Evolutionary conservation across 2,888 invertebrate species (phyloP), one percentile per base, ranked within the genome.

Genomic region (Scelioninae gen. 1): DNA sequence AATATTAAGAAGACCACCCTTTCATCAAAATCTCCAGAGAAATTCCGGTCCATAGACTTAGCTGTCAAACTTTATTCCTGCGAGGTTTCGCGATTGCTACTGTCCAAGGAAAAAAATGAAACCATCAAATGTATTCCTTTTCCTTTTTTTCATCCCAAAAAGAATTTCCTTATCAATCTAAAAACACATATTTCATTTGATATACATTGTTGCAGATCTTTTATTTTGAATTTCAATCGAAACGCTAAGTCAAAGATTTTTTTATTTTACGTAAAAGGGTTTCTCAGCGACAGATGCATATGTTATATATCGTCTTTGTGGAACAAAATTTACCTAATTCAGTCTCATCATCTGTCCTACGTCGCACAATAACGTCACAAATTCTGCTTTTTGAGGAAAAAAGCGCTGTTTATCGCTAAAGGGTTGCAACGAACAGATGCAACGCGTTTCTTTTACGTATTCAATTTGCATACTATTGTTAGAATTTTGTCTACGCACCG

Each of bases 201-300:
- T 2, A 23, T 23, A 23, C 1, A 1, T 23, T 2, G 23, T 23
- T 23, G 23, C 23, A 23, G 4, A 23, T 23, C 4, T 4, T 23
- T 23, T n/a, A n/a, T n/a, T n/a, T n/a, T n/a, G n/a, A n/a, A n/a
- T 23, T 23, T 4, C 23, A 10, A 34, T 34, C 34, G 34, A 34
- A 34, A 34, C 1, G 34, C n/a, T 43, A 5, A 3, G 2, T 2
- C 5, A 43, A 43, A 11, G 5, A n/a, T n/a, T 10, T 43, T 47
- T 47, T 0, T 3, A 6, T 15, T 8, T 7, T 47, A 15, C 15
- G 45, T 47, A 47, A 87, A 88, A 85, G 81, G 76, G 78, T 65
- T 63, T 62, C 40, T 60, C 53, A 11, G 31, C 45, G 75, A 78
- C 86, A 87, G 88, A 87, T 87, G 88, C 85, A 86, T 85, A 86